phyloP scores from a whole-genome alignment of 1,140 invertebrate genomes.

The Tetramorium parvispinum region DNA sequence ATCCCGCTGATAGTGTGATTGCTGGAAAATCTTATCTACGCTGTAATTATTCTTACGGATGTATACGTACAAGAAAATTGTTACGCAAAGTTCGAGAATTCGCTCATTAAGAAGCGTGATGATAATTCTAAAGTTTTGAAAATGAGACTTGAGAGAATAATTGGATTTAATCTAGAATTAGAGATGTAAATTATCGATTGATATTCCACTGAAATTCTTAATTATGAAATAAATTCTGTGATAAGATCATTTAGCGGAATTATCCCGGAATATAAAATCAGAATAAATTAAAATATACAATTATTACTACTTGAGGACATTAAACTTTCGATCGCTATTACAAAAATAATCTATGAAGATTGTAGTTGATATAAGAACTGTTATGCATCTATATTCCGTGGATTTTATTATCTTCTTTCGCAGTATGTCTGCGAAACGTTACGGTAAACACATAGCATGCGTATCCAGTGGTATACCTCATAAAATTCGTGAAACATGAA shows the following conservation, averaged over 20 bases:
- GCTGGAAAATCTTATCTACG: background rate
- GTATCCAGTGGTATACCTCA: background rate
- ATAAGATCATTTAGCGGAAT: background rate
- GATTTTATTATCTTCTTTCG: background rate
- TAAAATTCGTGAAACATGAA: background rate
- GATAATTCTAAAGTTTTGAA: background rate
- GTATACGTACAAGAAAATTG: background rate
- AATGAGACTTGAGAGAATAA: background rate
- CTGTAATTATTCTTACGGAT: background rate
- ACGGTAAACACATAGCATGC: background rate
- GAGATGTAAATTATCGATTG: background rate
- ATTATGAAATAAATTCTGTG: background rate
- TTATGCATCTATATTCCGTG: background rate
- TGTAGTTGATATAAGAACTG: background rate
- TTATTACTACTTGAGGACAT: background rate
- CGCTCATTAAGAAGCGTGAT: background rate
- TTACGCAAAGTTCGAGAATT: background rate
- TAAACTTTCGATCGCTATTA: background rate
- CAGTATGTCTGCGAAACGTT: background rate
- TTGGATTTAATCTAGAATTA: background rate
- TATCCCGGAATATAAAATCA: background rate
- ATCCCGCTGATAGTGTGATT: conserved; percentile 3
- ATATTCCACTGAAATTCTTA: background rate
- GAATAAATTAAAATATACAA: background rate
- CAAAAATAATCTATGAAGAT: background rate